Base-by-base conservation (phyloP, 2,888 invertebrate species). In the Conops quadrifasciatus region DNA sequence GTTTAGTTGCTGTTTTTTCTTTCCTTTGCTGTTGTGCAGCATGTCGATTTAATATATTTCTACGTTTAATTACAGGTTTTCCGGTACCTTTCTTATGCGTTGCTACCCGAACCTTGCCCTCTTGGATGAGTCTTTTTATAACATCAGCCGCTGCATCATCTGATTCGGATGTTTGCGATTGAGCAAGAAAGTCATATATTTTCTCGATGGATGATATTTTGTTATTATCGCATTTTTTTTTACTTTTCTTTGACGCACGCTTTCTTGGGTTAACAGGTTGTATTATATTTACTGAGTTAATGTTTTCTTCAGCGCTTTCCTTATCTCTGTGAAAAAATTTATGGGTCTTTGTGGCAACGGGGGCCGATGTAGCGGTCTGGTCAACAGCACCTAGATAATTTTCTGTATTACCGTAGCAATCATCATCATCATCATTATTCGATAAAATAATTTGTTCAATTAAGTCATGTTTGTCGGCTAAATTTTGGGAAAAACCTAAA, bases 101-200 rank as follows among this genome's bases (percentile, higher is more conserved):
- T 82, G 88, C 87, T 65, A 87, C 86, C 78, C 86, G 80, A 70
- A 86, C 85, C 86, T 88, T 89, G 79, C 88, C 88, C 82, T 88
- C 87, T 81, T 87, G 87, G 74, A 89, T 87, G 72, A 85, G 74
- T 70, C 79, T 78, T 65, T 82, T 75, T 28, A 85, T 80, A 16
- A 85, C 77, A 73, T 84, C 85, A 1, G 80, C 80, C 1, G 80
- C 77, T 1, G 83, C 81, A 76, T 84, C 83, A 9, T 80, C 77
- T 1, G 78, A 75, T 59, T 80, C 82, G 1, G 80, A 78, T 7
- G 79, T 80, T 75, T 83, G 81, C 1, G 84, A 82, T 58, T 81
- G 79, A 0, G 82, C 81, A 1, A 81, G 72, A 72, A 84, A 85
- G 0, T 84, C 85, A 58, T 83, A 85, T 7, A 85, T 67, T 0